Evolutionary conservation across 2,113 vertebrate genomes (phyloP).

Genomic region (Penelope pileata): DNA sequence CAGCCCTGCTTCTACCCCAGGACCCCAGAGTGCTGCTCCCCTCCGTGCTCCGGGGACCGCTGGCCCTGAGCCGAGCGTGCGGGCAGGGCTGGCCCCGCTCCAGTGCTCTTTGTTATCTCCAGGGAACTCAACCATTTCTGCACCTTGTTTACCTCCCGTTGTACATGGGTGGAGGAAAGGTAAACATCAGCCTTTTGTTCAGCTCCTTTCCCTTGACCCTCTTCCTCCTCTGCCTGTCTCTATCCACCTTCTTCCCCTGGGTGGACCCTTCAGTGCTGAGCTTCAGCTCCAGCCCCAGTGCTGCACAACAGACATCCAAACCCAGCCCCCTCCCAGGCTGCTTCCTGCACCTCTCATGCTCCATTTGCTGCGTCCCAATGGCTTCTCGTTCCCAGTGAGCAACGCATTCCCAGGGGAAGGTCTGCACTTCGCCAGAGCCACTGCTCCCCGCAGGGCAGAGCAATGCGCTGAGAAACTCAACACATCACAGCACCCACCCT

Average conservation of each 20-base stretch:
- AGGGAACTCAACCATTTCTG: constrained; percentile 18
- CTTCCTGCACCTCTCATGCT: neutral
- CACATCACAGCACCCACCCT: neutral
- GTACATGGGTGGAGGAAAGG: neutral
- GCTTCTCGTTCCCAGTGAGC: neutral
- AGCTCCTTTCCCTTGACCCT: neutral
- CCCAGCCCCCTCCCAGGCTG: neutral
- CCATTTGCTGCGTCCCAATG: accelerated
- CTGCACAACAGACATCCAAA: neutral
- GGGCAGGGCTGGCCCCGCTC: neutral
- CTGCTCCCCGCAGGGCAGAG: neutral
- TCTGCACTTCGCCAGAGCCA: neutral
- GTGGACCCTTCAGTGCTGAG: accelerated
- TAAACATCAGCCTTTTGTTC: constrained; percentile 62
- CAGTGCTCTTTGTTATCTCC: neutral
- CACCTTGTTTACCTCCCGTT: constrained; percentile 25
- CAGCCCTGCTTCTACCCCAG: neutral
- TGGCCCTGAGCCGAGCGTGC: neutral
- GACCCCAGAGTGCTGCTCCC: neutral
- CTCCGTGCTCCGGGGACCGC: neutral
- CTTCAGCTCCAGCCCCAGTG: neutral
- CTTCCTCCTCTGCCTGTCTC: neutral
- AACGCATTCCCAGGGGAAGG: too few relatives aligned
- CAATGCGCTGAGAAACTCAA: neutral
- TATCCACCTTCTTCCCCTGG: neutral